Evolutionary conservation across 2,888 invertebrate genomes (phyloP).

Genomic region (Catocala sponsa): DNA sequence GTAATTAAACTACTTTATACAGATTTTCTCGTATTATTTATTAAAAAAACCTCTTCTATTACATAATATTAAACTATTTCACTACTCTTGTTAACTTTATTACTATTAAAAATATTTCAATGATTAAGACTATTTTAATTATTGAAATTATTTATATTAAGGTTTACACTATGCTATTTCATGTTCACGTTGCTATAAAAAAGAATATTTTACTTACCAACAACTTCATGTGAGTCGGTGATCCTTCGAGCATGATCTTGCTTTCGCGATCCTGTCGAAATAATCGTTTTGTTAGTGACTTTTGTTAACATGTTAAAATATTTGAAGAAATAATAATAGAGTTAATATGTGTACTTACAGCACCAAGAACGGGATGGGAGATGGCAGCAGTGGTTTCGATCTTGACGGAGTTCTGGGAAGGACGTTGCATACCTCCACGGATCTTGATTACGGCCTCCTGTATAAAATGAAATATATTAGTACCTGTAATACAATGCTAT

Average conservation of each 20-base stretch:
- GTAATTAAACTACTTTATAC: too few species aligned
- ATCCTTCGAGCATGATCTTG: slow-evolving; percentile 73
- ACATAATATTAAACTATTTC: too few species aligned
- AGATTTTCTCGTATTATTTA: too few species aligned
- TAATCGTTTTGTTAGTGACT: slow-evolving; percentile 6
- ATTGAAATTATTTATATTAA: too few species aligned
- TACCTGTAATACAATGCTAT: too few species aligned
- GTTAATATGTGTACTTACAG: slow-evolving; percentile 59
- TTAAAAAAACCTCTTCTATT: too few species aligned
- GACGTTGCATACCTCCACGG: slow-evolving; percentile 61
- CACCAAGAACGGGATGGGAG: slow-evolving; percentile 72
- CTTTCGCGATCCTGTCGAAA: slow-evolving; percentile 73
- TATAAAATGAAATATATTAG: slow-evolving; percentile 1
- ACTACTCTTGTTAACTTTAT: too few species aligned
- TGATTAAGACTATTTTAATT: too few species aligned
- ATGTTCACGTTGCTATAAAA: too few species aligned
- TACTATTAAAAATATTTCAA: too few species aligned
- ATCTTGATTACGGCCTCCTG: slow-evolving; percentile 75
- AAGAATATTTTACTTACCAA: slow-evolving; percentile 62
- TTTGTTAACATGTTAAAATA: background rate
- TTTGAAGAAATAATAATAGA: too few species aligned
- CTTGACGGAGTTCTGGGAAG: slow-evolving; percentile 66
- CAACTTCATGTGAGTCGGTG: slow-evolving; percentile 72
- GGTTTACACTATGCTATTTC: too few species aligned
- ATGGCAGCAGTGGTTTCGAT: slow-evolving; percentile 70